Conservation (phyloP, 2,888 invertebrate species). For the Amaurobius ferox region DNA sequence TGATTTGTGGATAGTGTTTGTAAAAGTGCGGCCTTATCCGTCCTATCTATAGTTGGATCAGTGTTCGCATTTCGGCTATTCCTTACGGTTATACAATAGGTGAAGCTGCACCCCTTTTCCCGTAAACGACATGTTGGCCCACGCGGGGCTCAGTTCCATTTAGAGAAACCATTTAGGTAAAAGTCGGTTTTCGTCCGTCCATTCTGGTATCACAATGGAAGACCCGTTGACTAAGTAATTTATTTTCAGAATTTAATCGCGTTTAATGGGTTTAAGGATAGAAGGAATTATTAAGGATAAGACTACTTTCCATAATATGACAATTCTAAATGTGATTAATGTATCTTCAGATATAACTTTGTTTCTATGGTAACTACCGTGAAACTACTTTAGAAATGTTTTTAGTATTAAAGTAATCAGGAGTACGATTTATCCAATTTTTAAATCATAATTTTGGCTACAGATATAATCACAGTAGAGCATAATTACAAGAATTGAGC, state of each 20-base stretch:
- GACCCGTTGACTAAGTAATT: not conserved
- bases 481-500: too few species aligned
- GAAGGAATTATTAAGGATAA: too few species aligned
- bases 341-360: too few species aligned
- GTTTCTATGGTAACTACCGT: too few species aligned
- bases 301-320: too few species aligned
- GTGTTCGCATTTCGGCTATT: slow-evolving; percentile 2
- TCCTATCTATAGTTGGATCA: not conserved
- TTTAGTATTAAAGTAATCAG: too few species aligned
- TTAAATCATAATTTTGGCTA: too few species aligned
- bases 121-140: not conserved
- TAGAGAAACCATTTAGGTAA: not conserved
- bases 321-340: too few species aligned
- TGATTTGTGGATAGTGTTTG: not conserved
- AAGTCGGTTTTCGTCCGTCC: not conserved
- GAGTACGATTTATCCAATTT: too few species aligned
- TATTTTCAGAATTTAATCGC: not conserved
- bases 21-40: not conserved
- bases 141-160: not conserved
- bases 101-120: slow-evolving; percentile 3
- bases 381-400: too few species aligned
- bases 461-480: too few species aligned
- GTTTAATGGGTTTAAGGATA: too few species aligned
- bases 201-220: not conserved
- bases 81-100: not conserved